Evolutionary conservation across 2,888 invertebrate species (phyloP), one percentile per base, ranked within the genome.

Genomic region (Thera britannica): DNA sequence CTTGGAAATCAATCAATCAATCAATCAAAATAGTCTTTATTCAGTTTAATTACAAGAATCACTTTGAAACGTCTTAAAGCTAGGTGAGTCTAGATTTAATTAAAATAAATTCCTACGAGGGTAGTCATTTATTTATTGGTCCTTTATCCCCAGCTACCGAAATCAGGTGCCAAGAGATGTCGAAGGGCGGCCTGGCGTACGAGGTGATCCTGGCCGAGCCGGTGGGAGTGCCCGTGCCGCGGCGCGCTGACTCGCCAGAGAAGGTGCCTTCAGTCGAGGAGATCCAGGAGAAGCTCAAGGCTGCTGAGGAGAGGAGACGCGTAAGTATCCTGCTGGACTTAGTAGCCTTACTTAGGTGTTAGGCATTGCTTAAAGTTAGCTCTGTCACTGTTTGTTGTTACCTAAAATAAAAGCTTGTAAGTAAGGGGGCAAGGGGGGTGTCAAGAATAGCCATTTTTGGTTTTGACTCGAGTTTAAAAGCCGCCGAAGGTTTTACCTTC

Each of bases 261-360:
- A 96, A 96, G 84, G 96, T 95, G 76, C 95, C 97, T 72, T 97
- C 97, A 66, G 97, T 96, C 63, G 97, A 98, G 87, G 97, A 98
- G 83, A 98, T 99, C 80, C 97, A 97, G 86, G 97, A 97, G 86
- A 99, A 99, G 89, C 95, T 98, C 64, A 97, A 97, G 90, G 98
- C 98, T 11, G 99, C 99, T 58, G 98, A 98, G 85, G 98, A 98
- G 88, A 96, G 98, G 88, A 96, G 98, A 95, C 95, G 97, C 95
- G 98, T 98, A 90, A 90, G 95, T 93, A 51, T 23, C 23, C 7
- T 56, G n/a, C 6, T 12, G n/a, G 8, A 11, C 36, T 3, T 3
- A 36, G 2, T 2, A 55, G 36, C 7, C 3, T 2, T 2, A 8
- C 23, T 23, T 23, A 23, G 23, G 23, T 23, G 23, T 23, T 23